These are phyloP conservation scores for Amblyopsis rosae DNA, from an alignment of 2,113 vertebrate genomes.

Conservation along the genomic window DNA sequence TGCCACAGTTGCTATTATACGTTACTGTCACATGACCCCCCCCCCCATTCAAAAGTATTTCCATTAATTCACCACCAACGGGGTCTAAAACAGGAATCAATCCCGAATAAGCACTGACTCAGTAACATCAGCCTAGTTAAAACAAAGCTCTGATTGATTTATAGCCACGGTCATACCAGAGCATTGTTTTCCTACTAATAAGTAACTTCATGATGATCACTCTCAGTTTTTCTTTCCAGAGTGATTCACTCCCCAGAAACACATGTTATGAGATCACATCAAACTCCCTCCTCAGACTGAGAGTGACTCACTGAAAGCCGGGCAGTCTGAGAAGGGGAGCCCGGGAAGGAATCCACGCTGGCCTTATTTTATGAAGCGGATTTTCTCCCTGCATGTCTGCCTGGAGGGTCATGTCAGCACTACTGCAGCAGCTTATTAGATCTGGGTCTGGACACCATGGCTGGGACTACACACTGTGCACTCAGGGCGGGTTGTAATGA, in stretches of 20 bases:
- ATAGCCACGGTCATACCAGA: constrained; percentile 18
- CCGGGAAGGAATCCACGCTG: constrained; percentile 16
- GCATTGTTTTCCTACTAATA: constrained; percentile 7
- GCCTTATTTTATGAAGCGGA: constrained; percentile 24
- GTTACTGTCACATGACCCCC: no score
- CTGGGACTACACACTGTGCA: constrained; percentile 9
- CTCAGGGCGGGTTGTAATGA: constrained; percentile 24
- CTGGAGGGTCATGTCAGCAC: constrained; percentile 27
- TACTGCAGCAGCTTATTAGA: constrained; percentile 24
- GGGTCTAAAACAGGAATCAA: no score
- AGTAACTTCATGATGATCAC: constrained; percentile 4
- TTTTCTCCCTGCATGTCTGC: constrained; percentile 10
- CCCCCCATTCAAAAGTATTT: no score
- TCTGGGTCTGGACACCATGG: constrained; percentile 18
- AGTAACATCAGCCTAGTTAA: background rate
- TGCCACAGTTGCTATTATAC: no score
- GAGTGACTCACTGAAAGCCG: constrained; percentile 16
- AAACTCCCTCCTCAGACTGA: background rate
- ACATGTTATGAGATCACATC: constrained; percentile 12
- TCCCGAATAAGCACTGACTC: constrained; percentile 8
- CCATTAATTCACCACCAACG: no score
- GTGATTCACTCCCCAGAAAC: constrained; percentile 7
- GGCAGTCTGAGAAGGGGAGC: constrained; percentile 22
- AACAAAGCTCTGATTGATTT: constrained; percentile 9
- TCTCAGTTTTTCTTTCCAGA: background rate